Conservation (phyloP, 1,140 invertebrate species). For the Drosophila arawakana region DNA sequence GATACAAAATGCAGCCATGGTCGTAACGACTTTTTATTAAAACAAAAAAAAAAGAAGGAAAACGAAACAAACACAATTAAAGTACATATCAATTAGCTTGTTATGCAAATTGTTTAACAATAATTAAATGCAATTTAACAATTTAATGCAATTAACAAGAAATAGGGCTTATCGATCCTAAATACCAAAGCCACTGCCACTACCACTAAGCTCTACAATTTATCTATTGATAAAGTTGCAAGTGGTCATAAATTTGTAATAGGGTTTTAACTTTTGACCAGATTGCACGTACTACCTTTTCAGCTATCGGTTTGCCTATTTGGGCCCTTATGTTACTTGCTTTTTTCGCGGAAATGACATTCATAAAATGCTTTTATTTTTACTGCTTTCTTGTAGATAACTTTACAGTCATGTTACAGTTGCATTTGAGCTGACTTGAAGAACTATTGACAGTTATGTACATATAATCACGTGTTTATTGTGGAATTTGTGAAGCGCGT, state of each 20-base stretch:
- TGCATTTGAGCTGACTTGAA: slow-evolving; percentile 32
- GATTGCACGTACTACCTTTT: neutral
- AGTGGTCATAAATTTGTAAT: slow-evolving; percentile 3
- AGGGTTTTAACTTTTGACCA: neutral
- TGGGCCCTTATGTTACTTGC: neutral
- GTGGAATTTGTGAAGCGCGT: slow-evolving; percentile 72
- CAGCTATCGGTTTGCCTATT: neutral
- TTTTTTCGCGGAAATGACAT: slow-evolving; percentile 25
- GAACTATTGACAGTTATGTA: slow-evolving; percentile 56
- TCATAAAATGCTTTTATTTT: slow-evolving; percentile 21
- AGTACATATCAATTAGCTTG: slow-evolving; percentile 28
- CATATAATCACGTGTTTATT: slow-evolving; percentile 80
- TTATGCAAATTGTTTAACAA: slow-evolving; percentile 39
- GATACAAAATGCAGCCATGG: slow-evolving; percentile 13
- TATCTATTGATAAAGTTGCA: neutral
- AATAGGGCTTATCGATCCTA: slow-evolving; percentile 3
- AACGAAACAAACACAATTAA: slow-evolving; percentile 30
- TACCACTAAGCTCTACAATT: neutral
- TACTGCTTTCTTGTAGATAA: neutral
- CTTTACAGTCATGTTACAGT: slow-evolving; percentile 12
- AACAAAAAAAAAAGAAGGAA: neutral
- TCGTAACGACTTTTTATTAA: slow-evolving; percentile 14
- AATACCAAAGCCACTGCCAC: neutral
- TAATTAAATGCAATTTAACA: slow-evolving; percentile 18
- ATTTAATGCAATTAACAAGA: slow-evolving; percentile 19